Base-by-base conservation (phyloP, 2,797 vertebrate genomes). In the Chromis chromis region DNA sequence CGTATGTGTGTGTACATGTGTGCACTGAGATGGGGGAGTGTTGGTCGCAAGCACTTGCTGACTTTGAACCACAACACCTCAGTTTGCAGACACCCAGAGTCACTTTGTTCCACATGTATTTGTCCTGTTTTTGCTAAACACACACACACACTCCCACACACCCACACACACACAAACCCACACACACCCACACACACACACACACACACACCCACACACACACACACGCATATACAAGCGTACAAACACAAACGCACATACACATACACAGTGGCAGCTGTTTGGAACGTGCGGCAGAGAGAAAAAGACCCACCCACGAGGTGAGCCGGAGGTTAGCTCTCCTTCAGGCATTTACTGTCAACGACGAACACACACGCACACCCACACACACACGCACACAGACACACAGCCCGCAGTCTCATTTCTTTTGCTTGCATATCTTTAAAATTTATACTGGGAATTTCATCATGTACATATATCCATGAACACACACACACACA, bases 291-390 rank as follows among this genome's bases (percentile, higher is more conserved):
- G 77, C 70, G 78, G 58, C 24, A 46, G 58, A 80, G 71, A 78
- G 59, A 85, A 79, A 80, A 61, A 65, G 83, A 85, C 80, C 81
- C 86, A 81, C 85, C 91, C 86, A 89, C 82, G 86, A 91, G 91
- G 91, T 92, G 85, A 91, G 82, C 66, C 19, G 54, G 79, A 91
- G 90, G 88, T 91, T 89, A 88, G 53, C 50, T 39, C 69, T 82
- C 54, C 83, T 73, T 81, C 11, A 65, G 85, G 77, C 76, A 79
- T 86, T 91, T 80, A 86, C 74, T 82, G 86, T 85, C 76, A 87
- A 76, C 6, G 9, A 55, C 57, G 36, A 81, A 83, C 63, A 74
- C 71, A 79, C 65, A 49, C 52, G 12, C 46, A 36, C 65, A 70
- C 25, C 56, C 42, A 59, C 52, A 63, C 67, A 59, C 58, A 62